Evolutionary conservation across 2,888 invertebrate species (phyloP), one percentile per base, ranked within the genome.

Genomic region (Zelleria hepariella): DNA sequence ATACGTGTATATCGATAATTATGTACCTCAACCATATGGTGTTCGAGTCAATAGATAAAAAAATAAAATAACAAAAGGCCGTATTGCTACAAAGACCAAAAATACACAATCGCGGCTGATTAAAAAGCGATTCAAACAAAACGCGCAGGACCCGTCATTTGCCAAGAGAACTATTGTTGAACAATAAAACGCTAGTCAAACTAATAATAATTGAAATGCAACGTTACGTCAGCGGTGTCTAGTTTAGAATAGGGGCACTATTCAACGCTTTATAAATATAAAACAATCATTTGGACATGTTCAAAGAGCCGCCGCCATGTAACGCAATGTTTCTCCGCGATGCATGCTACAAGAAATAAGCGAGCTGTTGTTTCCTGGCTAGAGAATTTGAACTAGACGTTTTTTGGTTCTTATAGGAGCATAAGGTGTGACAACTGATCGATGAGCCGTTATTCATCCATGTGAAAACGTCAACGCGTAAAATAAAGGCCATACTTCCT

Each of bases 201-300:
- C 82, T 84, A 86, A 86, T 86, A 53, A 55, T 57, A 57, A 57
- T 47, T 86, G 84, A 83, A 84, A 81, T 77, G 81, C 77, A 79
- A 79, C 75, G 79, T 86, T 84, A 80, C 82, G 82, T 80, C 82
- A 83, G 75, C 71, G 66, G 60, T 60, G 58, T 56, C 59, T 65
- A 27, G 67, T 62, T 67, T 66, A 68, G 72, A 77, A 82, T 80
- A 81, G 82, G 78, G 82, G 83, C 80, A 79, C 80, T 78, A 77
- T 74, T 76, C 77, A 71, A 68, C 73, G 79, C 82, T 82, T 79
- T 82, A 82, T 81, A 85, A 85, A 86, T 87, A 85, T 87, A 87
- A 87, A 87, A 87, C 87, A 87, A 87, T 86, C 81, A 84, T 85
- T 86, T 82, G 78, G 84, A 86, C 80, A 79, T 80, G n/a, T 78